phyloP scores from a whole-genome alignment of 1,140 invertebrate species.

The Intoshia linei region DNA sequence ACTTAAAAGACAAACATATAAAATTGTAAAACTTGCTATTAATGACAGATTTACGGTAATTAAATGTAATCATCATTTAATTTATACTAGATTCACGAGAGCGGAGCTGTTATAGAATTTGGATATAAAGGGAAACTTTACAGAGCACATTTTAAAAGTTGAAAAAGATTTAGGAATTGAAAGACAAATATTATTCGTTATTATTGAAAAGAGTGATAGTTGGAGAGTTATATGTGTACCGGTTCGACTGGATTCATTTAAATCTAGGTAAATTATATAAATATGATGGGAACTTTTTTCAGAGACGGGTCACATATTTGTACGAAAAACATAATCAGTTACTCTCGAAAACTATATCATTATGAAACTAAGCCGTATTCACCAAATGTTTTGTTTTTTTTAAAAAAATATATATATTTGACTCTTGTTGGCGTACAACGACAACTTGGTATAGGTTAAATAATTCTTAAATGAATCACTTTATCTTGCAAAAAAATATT shows the following conservation, averaged over 20 bases:
- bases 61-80: too few relatives aligned
- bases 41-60: conserved; percentile 30
- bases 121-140: conserved; percentile 25
- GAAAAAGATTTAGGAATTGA: conserved; percentile 38
- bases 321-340: too few relatives aligned
- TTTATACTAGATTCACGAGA: conserved; percentile 27
- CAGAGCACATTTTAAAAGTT: conserved; percentile 44
- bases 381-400: too few relatives aligned
- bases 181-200: conserved; percentile 37
- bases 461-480: background rate
- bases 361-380: too few relatives aligned
- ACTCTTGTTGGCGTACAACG: too few relatives aligned
- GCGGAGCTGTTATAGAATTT: conserved; percentile 46
- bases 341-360: too few relatives aligned
- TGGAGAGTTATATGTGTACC: conserved; percentile 55
- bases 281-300: too few relatives aligned
- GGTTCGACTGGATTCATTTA: conserved; percentile 34
- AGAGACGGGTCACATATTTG: too few relatives aligned
- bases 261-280: conserved; percentile 32
- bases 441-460: background rate
- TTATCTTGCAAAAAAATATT: background rate
- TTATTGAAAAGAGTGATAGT: conserved; percentile 27
- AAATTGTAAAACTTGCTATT: conserved; percentile 36
- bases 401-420: too few relatives aligned
- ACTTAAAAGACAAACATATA: too few relatives aligned